Evolutionary conservation across 2,113 vertebrate species (phyloP).

Genomic region (Phalacrocorax pelagicus): DNA sequence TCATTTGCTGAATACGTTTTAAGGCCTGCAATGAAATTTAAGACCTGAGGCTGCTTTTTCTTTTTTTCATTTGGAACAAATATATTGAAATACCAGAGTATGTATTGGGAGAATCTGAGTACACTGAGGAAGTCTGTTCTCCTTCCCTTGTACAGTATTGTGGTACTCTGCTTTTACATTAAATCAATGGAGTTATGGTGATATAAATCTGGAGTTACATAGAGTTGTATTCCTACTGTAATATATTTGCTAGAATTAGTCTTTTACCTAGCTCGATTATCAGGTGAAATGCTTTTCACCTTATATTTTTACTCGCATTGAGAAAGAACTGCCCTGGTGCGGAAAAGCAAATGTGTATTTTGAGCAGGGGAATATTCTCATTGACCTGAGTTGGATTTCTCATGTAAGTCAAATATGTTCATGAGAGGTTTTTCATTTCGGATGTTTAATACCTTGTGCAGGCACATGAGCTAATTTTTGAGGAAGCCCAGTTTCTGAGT

Average conservation of each 20-base stretch:
- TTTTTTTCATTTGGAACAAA: background rate
- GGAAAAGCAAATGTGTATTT: background rate
- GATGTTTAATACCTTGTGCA: background rate
- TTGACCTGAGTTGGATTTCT: background rate
- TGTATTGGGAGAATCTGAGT: background rate
- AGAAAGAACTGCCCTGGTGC: background rate
- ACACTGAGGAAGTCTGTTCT: background rate
- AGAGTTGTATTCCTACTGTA: background rate
- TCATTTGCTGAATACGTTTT: background rate
- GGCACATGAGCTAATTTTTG: background rate
- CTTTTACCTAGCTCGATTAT: background rate
- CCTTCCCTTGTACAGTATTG: background rate
- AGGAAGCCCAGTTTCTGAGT: background rate
- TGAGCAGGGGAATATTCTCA: background rate
- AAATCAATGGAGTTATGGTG: background rate
- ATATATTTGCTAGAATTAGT: background rate
- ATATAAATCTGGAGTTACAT: background rate
- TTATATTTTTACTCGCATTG: fast-evolving
- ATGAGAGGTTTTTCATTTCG: background rate
- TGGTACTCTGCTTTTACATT: background rate
- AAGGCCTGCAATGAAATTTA: background rate
- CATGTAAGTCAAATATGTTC: background rate
- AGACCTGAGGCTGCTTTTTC: background rate
- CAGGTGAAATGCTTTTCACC: background rate
- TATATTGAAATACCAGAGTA: background rate